Conservation (phyloP, 2,888 invertebrate genomes). For the Yponomeuta evonymella region DNA sequence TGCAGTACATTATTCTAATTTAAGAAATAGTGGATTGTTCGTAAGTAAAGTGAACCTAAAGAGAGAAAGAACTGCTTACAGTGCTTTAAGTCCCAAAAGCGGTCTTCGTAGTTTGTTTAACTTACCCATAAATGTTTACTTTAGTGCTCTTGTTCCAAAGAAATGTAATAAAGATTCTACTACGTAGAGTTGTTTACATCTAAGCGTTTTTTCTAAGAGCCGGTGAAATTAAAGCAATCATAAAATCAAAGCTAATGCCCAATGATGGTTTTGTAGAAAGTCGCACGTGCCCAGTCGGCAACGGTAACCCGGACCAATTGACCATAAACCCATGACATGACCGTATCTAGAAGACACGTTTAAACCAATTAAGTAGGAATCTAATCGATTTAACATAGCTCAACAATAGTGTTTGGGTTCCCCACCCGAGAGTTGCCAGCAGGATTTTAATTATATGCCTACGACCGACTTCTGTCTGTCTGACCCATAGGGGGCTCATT, state of each 20-base stretch:
- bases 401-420: too few species aligned
- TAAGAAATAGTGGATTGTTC: too few species aligned
- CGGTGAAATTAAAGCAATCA: constrained; percentile 3
- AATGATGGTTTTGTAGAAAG: constrained; percentile 8
- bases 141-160: background rate
- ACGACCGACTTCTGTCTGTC: too few species aligned
- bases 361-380: background rate
- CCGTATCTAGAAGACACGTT: background rate
- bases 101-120: too few species aligned
- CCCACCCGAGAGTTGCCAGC: too few species aligned
- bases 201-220: background rate
- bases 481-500: too few species aligned
- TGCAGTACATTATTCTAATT: background rate
- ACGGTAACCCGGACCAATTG: constrained; percentile 22
- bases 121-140: background rate
- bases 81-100: too few species aligned
- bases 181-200: background rate
- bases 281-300: constrained; percentile 18
- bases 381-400: too few species aligned
- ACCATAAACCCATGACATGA: constrained; percentile 19
- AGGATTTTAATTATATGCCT: too few species aligned
- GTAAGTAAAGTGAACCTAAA: too few species aligned
- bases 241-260: constrained; percentile 1
- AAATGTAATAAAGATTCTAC: background rate
- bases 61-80: too few species aligned